Evolutionary conservation across 2,113 vertebrate genomes (phyloP).

Genomic region (Microtus montanus): DNA sequence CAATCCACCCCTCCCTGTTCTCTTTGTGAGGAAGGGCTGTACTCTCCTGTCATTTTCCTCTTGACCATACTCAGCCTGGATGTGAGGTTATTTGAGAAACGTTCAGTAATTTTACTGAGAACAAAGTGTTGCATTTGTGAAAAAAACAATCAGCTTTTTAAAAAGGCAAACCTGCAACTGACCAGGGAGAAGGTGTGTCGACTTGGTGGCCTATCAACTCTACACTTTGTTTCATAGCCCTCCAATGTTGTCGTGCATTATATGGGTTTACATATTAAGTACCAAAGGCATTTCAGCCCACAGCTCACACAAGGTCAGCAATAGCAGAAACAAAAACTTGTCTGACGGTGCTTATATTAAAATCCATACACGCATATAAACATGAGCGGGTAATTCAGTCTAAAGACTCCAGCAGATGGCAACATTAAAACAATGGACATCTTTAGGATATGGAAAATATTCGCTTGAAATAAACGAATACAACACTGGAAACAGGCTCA

Average conservation of each 20-base stretch:
- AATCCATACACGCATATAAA: neutral
- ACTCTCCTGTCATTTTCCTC: neutral
- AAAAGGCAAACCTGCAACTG: neutral
- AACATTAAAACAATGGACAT: slow-evolving; percentile 40
- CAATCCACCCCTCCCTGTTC: neutral
- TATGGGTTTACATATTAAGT: neutral
- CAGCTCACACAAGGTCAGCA: neutral
- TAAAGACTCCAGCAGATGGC: slow-evolving; percentile 37
- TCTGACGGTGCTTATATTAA: slow-evolving; percentile 39
- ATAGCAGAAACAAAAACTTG: slow-evolving; percentile 22
- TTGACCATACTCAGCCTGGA: neutral
- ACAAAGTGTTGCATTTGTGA: neutral
- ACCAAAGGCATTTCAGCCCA: neutral
- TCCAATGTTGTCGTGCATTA: neutral
- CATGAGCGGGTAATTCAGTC: neutral
- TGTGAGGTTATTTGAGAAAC: neutral
- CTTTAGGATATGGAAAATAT: slow-evolving; percentile 47
- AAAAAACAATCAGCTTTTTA: neutral
- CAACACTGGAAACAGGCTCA: slow-evolving; percentile 49
- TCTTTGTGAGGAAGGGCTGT: neutral
- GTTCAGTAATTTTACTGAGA: neutral
- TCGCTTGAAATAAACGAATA: slow-evolving; percentile 56
- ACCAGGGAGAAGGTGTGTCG: neutral
- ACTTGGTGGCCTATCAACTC: neutral
- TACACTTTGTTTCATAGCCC: neutral